Base-by-base conservation (phyloP, 2,113 vertebrate species). In the Prietella phreatophila region DNA sequence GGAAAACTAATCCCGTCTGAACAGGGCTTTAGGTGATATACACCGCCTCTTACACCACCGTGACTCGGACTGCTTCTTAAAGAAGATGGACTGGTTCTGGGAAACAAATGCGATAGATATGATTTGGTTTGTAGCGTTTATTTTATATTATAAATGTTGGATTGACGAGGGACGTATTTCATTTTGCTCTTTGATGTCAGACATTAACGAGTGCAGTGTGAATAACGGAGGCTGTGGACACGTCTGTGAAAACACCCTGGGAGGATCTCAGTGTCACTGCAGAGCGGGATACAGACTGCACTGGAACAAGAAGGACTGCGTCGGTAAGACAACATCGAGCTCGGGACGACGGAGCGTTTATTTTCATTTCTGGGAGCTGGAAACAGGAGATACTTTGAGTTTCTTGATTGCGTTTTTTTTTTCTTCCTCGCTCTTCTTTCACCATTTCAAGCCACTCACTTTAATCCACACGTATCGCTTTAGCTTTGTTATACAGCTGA, bases 271-370 rank as follows among this genome's bases (percentile, higher is more conserved):
- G 88, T 99, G 98, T 93, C 95, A 95, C 90, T 99, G 98, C 91
- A 95, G 94, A 55, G 92, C 96, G 0, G 96, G 96, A 61, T 96
- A 96, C 94, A 98, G 96, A 91, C 95, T 99, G 53, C 97, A 99
- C 94, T 99, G 98, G 98, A 99, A 99, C 95, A 96, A 95, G 93
- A 99, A 99, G 91, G 98, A 99, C 92, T 99, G 98, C 92, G 95
- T 97, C 89, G 98, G 98, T 99, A 98, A 98, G 97, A 92, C 42
- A 33, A 4, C n/a, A 4, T 75, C 13, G 61, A 14, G 4, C 33
- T 67, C 15, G 3, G 33, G 5, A 47, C 56, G 7, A 39, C 1
- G 2, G 25, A 20, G 84, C 0, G 63, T 20, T 78, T 85, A 55
- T 47, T 27, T 9, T 85, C 80, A 47, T 56, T 86, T 90, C 91